These are phyloP conservation scores for Plectus sambesii DNA, from an alignment of 1,140 invertebrate genomes.

Conservation along the genomic window DNA sequence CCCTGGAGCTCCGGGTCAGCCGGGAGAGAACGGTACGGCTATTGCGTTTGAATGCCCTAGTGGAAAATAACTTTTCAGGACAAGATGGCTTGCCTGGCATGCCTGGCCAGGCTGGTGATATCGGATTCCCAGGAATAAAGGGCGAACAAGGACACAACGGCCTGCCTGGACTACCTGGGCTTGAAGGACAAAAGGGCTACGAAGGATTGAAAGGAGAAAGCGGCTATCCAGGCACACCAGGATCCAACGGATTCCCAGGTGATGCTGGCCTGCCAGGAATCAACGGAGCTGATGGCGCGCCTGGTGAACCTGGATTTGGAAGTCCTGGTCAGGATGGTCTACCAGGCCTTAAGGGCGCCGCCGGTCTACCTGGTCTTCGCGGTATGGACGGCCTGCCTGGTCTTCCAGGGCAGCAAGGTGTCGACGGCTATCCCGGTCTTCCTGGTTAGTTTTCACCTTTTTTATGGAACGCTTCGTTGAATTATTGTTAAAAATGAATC, in stretches of 20 bases:
- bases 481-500: no score
- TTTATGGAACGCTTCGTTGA: no score
- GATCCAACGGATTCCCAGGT: conserved; percentile 16
- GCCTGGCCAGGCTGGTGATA: conserved; percentile 12
- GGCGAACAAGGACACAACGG: no score
- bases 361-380: conserved; percentile 13
- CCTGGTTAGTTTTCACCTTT: no score
- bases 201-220: conserved; percentile 34
- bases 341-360: neutral
- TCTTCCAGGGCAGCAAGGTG: no score
- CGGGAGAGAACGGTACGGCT: conserved; percentile 11
- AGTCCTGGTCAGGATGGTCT: conserved; percentile 1
- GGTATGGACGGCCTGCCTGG: neutral
- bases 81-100: conserved; percentile 1
- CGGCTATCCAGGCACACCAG: conserved; percentile 20
- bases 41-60: no score
- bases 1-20: neutral
- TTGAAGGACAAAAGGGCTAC: conserved; percentile 18
- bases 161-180: conserved; percentile 9
- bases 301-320: conserved; percentile 19
- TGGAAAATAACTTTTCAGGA: conserved; percentile 19
- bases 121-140: conserved; percentile 19
- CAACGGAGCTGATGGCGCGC: conserved; percentile 15
- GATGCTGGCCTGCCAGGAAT: neutral
- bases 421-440: no score